Evolutionary conservation across 2,113 vertebrate species (phyloP), one percentile per base, ranked within the genome.

Genomic region (Alces alces): DNA sequence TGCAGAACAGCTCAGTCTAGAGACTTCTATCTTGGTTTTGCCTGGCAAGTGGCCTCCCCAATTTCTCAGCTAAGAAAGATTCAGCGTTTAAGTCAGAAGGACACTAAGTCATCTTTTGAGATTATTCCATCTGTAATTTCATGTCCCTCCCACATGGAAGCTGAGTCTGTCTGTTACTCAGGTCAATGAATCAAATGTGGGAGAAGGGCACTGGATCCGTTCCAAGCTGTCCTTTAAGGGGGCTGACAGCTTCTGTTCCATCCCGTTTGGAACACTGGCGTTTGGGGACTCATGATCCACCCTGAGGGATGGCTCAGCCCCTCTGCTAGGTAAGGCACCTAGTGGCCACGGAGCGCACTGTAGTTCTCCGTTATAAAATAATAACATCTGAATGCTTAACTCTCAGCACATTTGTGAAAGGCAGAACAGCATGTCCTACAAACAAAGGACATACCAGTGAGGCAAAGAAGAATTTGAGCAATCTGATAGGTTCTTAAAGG

Each of bases 201-300:
- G 21, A 25, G 5, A n/a, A 78, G 9, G 15, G 28, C 57, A 8
- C 5, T 2, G 15, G 6, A 6, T 3, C 16, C 1, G 1, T n/a
- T 33, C 14, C 58, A 11, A n/a, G 19, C 30, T 73, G 2, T 7
- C 30, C n/a, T 90, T 9, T 14, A 45, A 15, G 25, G 12, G 39
- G 3, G 8, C 36, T 33, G 47, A 52, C 21, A 23, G 5, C 28
- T 36, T 58, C 16, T 3, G 16, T 11, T 15, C 15, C 15, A 21
- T 7, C 4, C 66, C 6, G 47, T 60, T 5, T 47, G 23, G 23
- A 33, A 15, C 21, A 27, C 0, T 11, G 7, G 23, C 39, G 1
- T 23, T 17, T 23, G 0, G 50, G 55, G 3, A 19, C 4, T 23
- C 25, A 25, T 1, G 9, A 58, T 10, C 21, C 21, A 19, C 16